These are phyloP conservation scores for Platycercus adscitus DNA, from an alignment of 2,113 vertebrate genomes.

Conservation along the genomic window DNA sequence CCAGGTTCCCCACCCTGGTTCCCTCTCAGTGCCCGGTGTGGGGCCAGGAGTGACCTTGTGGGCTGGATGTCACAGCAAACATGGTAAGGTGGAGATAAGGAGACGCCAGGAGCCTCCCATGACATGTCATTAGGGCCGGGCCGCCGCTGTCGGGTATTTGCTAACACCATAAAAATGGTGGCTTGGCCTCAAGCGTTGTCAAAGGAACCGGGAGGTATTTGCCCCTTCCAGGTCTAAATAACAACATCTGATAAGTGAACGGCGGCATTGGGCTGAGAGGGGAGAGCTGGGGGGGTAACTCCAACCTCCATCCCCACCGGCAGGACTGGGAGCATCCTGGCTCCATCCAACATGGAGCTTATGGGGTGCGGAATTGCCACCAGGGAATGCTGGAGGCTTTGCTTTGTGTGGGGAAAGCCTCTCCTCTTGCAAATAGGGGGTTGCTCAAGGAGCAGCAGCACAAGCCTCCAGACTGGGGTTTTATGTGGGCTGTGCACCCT, in stretches of 20 bases:
- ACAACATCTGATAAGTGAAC: constrained; percentile 71
- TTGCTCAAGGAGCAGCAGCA: background rate
- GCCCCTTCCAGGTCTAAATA: constrained; percentile 74
- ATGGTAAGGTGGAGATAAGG: constrained; percentile 86
- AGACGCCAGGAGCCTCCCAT: constrained; percentile 82
- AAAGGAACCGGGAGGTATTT: constrained; percentile 72
- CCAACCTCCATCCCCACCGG: accelerated
- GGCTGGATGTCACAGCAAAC: constrained; percentile 79
- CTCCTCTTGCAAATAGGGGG: background rate
- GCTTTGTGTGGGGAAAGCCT: background rate
- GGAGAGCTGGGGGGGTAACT: background rate
- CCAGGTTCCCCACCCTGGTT: background rate
- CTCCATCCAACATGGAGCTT: accelerated
- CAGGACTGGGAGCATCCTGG: accelerated
- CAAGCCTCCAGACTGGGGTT: accelerated
- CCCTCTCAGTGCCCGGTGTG: background rate
- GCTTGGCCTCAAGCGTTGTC: constrained; percentile 71
- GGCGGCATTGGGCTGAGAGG: background rate
- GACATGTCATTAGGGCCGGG: constrained; percentile 82
- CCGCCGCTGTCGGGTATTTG: constrained; percentile 77
- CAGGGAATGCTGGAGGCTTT: accelerated
- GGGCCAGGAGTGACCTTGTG: constrained; percentile 75
- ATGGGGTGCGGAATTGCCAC: background rate
- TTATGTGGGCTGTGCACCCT: background rate
- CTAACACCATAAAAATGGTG: constrained; percentile 79